Base-by-base conservation (phyloP, 2,797 vertebrate species). In the Hapalemur alaotrensis region DNA sequence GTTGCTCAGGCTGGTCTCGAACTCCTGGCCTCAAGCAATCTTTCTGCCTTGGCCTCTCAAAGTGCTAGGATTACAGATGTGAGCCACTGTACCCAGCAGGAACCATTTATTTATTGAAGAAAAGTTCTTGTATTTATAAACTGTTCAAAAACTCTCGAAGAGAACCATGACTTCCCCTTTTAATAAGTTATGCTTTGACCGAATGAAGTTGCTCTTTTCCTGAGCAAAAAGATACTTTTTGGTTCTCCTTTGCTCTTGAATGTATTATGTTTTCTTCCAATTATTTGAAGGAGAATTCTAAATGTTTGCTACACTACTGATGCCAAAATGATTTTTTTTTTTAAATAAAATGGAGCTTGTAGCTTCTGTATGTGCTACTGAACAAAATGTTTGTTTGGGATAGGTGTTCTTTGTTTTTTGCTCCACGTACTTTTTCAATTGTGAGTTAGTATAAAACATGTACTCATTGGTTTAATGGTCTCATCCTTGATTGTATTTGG, bases 111-210 rank as follows among this genome's bases (percentile, higher is more conserved):
- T 97, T 97, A 98, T 97, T 97, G 94, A 97, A 96, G 73, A 97
- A 93, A 75, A 81, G 30, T 80, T 96, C 70, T n/a, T 97, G 93
- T 98, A 98, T 98, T 98, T 98, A 98, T 98, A 98, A 98, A 98
- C 98, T 98, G 75, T 98, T 98, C 97, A 98, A 97, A 98, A 98
- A 98, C 97, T 98, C 97, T 98, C 97, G 98, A 99, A 98, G 95
- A 96, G 87, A 97, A 76, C 91, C 46, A 41, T 46, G 80, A 81
- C 79, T 59, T 93, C 22, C 57, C 59, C 43, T 89, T 73, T 85
- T 52, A 72, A 91, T 80, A 93, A 67, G n/a, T 50, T 85, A 73
- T 35, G 14, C 61, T 84, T 18, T 85, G 69, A 72, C 41, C 35
- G 96, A 87, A 82, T 75, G 97, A 96, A 94, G 91, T 72, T 76